Evolutionary conservation across 2,888 invertebrate species (phyloP), one percentile per base, ranked within the genome.

Genomic region (Peribatodes rhomboidaria): DNA sequence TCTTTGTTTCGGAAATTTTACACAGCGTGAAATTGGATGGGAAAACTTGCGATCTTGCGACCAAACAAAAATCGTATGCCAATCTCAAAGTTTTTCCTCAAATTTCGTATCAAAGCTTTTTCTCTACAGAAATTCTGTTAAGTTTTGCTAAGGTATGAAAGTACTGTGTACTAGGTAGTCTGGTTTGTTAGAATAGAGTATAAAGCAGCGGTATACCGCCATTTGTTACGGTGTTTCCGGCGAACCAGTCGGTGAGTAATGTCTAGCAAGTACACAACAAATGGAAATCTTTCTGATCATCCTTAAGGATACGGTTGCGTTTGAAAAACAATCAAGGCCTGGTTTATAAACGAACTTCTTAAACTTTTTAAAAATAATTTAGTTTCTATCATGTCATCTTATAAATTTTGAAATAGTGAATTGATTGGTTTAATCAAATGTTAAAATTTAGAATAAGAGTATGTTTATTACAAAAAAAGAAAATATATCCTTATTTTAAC

Each of bases 221-320:
- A 82, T 85, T 83, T 79, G 81, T 82, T 80, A 41, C 44, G 47
- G 33, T 42, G 65, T 65, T 65, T 65, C 65, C 65, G 60, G 77
- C 74, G 72, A 77, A 76, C 78, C 66, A 63, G 65, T 54, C 44
- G 42, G 76, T 78, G 81, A 84, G 77, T 84, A 83, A 87, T 84
- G 82, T 83, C 82, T 81, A 82, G 84, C 85, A 83, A 85, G 82
- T 75, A 77, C 72, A 72, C 59, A 64, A 69, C 72, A 72, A 78
- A 80, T 81, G 79, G 83, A 81, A 81, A 83, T 80, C 69, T 74
- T 77, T 80, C 77, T 76, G 77, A 81, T 81, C 82, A 78, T 80
- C 79, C 77, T 84, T 86, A 16, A 41, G 16, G 41, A 41, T 41
- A 1, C 75, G 73, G 65, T 52, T 56, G 65, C 61, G 41, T 44